A percentile compares a stretch with the other conserved stretches of the same genome.
phyloP scores from a whole-genome alignment of 2,113 vertebrate species.

The Balaeniceps rex region DNA sequence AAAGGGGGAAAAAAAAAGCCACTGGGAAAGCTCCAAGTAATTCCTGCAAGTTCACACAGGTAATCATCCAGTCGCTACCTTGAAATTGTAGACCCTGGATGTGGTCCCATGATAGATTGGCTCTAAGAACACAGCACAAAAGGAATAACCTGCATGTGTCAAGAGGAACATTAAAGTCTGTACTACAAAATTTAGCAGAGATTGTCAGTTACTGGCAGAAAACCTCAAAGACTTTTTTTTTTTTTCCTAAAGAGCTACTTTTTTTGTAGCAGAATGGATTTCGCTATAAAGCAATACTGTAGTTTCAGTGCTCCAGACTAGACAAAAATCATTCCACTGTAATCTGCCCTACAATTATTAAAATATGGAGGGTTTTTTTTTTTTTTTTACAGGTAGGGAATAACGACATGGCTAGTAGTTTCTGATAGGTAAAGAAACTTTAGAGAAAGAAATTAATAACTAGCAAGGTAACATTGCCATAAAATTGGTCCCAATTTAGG shows the following conservation, averaged over 20 bases:
- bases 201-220: neutral
- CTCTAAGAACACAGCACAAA: neutral
- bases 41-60: neutral
- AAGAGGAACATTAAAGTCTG: neutral
- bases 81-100: neutral
- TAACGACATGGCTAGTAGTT: neutral
- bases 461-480: neutral
- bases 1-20: too few relatives aligned
- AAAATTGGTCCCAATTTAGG: rapidly evolving
- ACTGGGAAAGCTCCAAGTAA: neutral
- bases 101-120: neutral
- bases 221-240: neutral
- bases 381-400: neutral
- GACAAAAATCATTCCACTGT: neutral
- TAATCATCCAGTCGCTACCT: neutral
- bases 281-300: neutral
- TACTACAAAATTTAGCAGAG: neutral
- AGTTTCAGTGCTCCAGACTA: neutral
- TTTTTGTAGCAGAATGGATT: neutral
- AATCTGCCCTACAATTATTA: neutral
- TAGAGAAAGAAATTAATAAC: neutral
- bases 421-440: neutral
- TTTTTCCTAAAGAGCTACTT: neutral
- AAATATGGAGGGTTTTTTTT: neutral
- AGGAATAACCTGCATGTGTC: neutral